Percentiles rank a stretch among this genome's conserved stretches.
Conservation (phyloP, 2,888 invertebrate species). For the Chymomyza procnemis region DNA sequence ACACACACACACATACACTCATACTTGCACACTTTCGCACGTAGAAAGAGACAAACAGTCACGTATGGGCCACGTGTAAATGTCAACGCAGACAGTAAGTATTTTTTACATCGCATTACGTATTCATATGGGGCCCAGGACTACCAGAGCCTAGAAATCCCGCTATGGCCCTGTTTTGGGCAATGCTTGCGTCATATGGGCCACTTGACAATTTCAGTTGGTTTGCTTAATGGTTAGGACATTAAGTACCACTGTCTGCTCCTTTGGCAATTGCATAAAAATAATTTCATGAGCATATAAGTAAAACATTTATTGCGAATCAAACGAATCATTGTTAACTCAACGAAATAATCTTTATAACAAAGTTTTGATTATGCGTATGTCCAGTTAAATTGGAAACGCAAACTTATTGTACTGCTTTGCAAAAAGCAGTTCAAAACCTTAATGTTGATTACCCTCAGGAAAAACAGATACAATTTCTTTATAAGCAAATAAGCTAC, state of each 20-base stretch:
- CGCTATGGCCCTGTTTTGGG: not conserved
- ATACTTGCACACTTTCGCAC: too few species aligned
- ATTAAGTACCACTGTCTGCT: constrained; percentile 28
- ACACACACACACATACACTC: constrained; percentile 26
- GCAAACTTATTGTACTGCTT: too few species aligned
- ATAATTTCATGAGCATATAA: constrained; percentile 34
- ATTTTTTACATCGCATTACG: constrained; percentile 44
- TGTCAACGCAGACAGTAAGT: constrained; percentile 43
- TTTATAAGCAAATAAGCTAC: too few species aligned
- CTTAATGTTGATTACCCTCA: too few species aligned
- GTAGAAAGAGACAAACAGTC: not conserved
- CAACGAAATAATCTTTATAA: too few species aligned
- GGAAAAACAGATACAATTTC: too few species aligned
- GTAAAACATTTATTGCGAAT: constrained; percentile 67
- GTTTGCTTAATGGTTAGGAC: not conserved
- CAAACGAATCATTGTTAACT: not conserved
- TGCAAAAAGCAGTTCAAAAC: too few species aligned
- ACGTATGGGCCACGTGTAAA: constrained; percentile 42
- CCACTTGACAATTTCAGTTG: not conserved
- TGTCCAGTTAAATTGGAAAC: too few species aligned
- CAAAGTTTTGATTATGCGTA: too few species aligned
- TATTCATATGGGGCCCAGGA: constrained; percentile 18
- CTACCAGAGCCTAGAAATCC: not conserved
- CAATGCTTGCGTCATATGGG: not conserved
- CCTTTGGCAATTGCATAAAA: constrained; percentile 47